A percentile compares a stretch with the other conserved stretches of the same genome.
Evolutionary conservation across 2,113 vertebrate species (phyloP).

Genomic region (Baryphthengus martii): DNA sequence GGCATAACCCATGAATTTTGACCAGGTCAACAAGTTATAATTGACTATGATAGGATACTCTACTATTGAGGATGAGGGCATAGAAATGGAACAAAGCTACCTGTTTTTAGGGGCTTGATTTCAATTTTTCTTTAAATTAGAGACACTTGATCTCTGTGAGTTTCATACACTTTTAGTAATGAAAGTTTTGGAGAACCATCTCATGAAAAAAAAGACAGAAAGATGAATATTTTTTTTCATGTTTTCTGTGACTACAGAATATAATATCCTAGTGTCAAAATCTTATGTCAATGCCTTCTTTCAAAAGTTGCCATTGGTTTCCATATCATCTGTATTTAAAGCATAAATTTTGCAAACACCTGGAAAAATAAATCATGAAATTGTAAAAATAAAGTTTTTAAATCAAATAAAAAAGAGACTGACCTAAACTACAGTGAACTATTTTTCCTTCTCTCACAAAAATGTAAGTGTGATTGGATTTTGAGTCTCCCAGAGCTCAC

Average conservation of each 20-base stretch:
- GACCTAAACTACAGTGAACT: neutral
- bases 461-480: neutral
- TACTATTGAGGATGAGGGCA: rapidly evolving
- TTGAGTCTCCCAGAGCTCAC: neutral
- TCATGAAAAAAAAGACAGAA: neutral
- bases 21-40: neutral
- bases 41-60: neutral
- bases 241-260: neutral
- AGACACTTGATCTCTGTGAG: rapidly evolving
- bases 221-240: neutral
- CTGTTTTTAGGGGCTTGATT: neutral
- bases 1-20: neutral
- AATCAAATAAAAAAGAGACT: neutral
- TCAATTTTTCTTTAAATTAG: neutral
- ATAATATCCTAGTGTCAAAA: neutral
- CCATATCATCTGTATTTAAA: conserved; percentile 2
- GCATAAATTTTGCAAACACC: conserved; percentile 4
- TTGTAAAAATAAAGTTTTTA: conserved; percentile 17
- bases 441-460: neutral
- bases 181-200: neutral
- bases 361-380: conserved; percentile 16
- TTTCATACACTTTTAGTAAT: neutral
- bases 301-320: neutral
- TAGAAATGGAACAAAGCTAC: neutral
- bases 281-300: neutral